Percentiles rank a stretch among this genome's conserved stretches.
Conservation (phyloP, 2,113 vertebrate species). For the Podarcis cretensis region DNA sequence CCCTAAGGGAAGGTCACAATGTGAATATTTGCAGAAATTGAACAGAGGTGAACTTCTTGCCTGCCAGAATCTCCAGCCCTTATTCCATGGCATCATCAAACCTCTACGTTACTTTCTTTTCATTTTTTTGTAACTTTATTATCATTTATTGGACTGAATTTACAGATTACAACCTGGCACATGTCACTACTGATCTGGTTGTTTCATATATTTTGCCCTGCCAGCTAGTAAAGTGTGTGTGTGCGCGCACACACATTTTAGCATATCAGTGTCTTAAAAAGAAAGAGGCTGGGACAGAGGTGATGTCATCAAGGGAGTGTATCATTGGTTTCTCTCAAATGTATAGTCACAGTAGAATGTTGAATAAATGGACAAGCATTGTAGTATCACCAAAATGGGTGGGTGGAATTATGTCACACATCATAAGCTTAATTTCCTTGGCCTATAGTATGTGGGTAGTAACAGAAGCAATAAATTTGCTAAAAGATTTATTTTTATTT, state of each 20-base stretch:
- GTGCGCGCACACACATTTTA: neutral
- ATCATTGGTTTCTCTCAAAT: neutral
- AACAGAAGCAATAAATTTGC: neutral
- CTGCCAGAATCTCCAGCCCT: too few relatives aligned
- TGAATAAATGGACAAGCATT: constrained; percentile 11
- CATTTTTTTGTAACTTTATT: neutral
- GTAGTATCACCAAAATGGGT: neutral
- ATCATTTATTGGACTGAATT: neutral
- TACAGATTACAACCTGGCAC: neutral
- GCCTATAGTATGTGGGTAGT: neutral
- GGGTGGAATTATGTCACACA: neutral
- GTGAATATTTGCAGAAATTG: neutral
- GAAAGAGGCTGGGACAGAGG: constrained; percentile 12
- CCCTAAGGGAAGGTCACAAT: neutral
- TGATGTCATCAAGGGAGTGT: constrained; percentile 4
- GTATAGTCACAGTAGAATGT: neutral
- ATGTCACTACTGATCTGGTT: neutral
- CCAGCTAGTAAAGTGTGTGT: neutral
- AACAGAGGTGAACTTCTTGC: neutral
- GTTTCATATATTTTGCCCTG: neutral
- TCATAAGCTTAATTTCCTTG: constrained; percentile 2
- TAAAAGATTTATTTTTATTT: neutral
- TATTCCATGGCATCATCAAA: neutral
- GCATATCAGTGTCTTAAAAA: neutral
- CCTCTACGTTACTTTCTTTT: neutral